phyloP scores from a whole-genome alignment of 1,140 invertebrate genomes.

The Formica exsecta region DNA sequence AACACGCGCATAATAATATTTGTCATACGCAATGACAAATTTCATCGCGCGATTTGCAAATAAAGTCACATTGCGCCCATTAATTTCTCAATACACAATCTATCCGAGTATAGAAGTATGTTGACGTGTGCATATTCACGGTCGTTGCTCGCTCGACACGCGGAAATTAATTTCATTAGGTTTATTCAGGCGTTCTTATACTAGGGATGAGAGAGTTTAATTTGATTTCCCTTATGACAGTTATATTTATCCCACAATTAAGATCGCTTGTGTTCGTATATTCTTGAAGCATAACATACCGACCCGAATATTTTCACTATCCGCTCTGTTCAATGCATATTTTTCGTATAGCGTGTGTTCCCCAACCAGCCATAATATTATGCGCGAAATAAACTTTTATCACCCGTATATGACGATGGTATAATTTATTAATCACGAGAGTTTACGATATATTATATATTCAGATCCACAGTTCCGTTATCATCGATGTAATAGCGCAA shows the following conservation, averaged over 20 bases:
- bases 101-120: slow-evolving; percentile 9
- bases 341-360: background rate
- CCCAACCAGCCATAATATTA: too few relatives aligned
- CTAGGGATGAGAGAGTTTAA: background rate
- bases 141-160: background rate
- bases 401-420: background rate
- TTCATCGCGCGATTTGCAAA: slow-evolving; percentile 45
- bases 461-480: background rate
- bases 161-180: slow-evolving; percentile 29
- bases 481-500: slow-evolving; percentile 1
- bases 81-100: slow-evolving; percentile 54
- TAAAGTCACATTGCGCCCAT: slow-evolving; percentile 46
- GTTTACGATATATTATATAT: background rate
- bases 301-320: background rate
- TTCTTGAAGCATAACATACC: background rate
- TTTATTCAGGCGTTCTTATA: slow-evolving; percentile 2
- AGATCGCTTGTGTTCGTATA: background rate
- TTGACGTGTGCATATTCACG: slow-evolving; percentile 23
- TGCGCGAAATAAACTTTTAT: background rate
- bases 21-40: slow-evolving; percentile 33
- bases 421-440: background rate
- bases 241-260: background rate
- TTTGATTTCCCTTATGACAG: background rate
- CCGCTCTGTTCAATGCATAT: background rate
- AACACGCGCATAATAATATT: slow-evolving; percentile 18